These are phyloP conservation scores for Diplolepis rosae DNA, from an alignment of 2,888 invertebrate species.

Conservation along the genomic window DNA sequence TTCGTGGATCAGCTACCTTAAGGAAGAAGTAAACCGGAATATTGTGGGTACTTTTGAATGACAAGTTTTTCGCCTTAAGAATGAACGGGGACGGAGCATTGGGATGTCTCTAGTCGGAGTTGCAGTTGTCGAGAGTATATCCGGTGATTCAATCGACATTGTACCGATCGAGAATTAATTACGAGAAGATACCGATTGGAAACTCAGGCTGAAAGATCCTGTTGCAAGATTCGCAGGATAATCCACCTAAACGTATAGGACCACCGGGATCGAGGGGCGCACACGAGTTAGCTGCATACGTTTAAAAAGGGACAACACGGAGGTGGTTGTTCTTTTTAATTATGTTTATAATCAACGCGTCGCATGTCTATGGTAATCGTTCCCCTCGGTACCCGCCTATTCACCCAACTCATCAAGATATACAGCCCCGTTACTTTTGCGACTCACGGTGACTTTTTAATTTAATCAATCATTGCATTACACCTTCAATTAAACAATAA, in stretches of 20 bases:
- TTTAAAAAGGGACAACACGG: slow-evolving; percentile 60
- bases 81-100: background rate
- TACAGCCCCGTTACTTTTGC: slow-evolving; percentile 48
- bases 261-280: slow-evolving; percentile 58
- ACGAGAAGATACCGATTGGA: slow-evolving; percentile 57
- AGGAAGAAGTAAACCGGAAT: background rate
- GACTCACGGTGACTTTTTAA: slow-evolving; percentile 53
- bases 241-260: slow-evolving; percentile 65
- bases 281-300: slow-evolving; percentile 59
- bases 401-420: slow-evolving; percentile 53
- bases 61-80: slow-evolving; percentile 9
- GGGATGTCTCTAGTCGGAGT: slow-evolving; percentile 8
- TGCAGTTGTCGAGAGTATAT: slow-evolving; percentile 30
- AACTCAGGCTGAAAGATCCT: slow-evolving; percentile 53
- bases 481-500: background rate
- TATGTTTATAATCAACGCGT: slow-evolving; percentile 73
- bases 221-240: slow-evolving; percentile 58
- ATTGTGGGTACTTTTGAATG: slow-evolving; percentile 11
- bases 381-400: slow-evolving; percentile 56
- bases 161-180: slow-evolving; percentile 54
- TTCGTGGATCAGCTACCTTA: too few relatives aligned
- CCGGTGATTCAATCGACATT: slow-evolving; percentile 44
- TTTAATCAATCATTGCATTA: background rate
- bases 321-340: slow-evolving; percentile 71
- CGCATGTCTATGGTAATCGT: slow-evolving; percentile 54